Conservation (phyloP, 2,113 vertebrate genomes). For the Pituophis catenifer region DNA sequence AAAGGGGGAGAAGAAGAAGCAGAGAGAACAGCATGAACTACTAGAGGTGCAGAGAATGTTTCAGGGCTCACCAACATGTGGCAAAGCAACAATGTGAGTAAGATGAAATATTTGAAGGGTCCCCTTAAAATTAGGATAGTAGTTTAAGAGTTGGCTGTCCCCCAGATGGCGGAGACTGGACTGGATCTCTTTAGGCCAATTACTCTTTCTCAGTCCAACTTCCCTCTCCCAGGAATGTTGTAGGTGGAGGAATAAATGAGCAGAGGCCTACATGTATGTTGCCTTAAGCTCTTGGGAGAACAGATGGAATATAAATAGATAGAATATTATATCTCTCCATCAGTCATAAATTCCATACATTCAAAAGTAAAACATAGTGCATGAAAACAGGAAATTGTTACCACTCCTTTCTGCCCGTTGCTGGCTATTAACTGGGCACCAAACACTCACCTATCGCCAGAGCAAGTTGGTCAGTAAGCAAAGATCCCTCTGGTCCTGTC, state of each 20-base stretch:
- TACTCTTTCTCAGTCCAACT: not conserved
- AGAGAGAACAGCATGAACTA: not conserved
- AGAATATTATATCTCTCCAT: not conserved
- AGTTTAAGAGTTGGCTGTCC: not conserved
- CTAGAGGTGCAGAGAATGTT: not conserved
- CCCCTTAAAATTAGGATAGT: not conserved
- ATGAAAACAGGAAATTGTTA: not conserved
- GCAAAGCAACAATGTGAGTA: not conserved
- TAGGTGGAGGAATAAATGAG: not conserved
- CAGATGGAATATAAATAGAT: not conserved
- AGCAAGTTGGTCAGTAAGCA: constrained; percentile 79
- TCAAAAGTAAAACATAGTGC: not conserved
- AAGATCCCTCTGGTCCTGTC: constrained; percentile 63
- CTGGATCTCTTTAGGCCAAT: not conserved
- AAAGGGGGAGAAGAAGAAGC: not conserved
- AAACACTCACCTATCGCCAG: constrained; percentile 79
- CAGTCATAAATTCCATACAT: not conserved
- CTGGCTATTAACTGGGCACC: not conserved
- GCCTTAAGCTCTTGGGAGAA: not conserved
- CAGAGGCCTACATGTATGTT: not conserved
- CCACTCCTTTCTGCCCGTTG: not conserved
- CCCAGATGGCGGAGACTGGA: not conserved
- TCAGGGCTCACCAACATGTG: not conserved
- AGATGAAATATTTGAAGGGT: not conserved
- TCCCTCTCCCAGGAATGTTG: not conserved